Evolutionary conservation across 2,888 invertebrate genomes (phyloP).

Genomic region (Muschampia plurimacula): DNA sequence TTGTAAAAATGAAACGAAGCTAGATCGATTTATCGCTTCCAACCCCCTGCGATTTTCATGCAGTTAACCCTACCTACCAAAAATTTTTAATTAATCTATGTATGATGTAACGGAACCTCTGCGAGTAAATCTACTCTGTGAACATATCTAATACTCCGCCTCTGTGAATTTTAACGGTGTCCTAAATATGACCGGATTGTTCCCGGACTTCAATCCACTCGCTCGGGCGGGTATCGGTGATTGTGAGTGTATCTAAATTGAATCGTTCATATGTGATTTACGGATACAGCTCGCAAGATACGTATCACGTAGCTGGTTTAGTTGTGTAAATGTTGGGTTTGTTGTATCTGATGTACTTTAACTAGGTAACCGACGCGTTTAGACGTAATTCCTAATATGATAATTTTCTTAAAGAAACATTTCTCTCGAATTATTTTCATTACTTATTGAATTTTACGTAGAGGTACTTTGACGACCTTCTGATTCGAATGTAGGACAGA

Average conservation of each 20-base stretch:
- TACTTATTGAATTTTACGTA: too few species aligned
- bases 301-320: conserved; percentile 30
- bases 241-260: conserved; percentile 39
- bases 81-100: too few species aligned
- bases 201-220: conserved; percentile 50
- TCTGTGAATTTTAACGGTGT: conserved; percentile 60
- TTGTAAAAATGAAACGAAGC: too few species aligned
- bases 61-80: too few species aligned
- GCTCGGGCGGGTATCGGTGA: conserved; percentile 45
- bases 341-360: conserved; percentile 18
- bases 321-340: conserved; percentile 21
- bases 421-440: too few species aligned
- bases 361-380: not conserved
- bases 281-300: conserved; percentile 31
- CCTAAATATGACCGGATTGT: conserved; percentile 56
- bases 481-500: not conserved
- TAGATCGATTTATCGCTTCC: too few species aligned
- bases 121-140: conserved; percentile 8
- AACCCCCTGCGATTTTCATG: too few species aligned
- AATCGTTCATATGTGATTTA: conserved; percentile 40
- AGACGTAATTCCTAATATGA: too few species aligned
- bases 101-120: not conserved
- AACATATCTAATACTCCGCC: conserved; percentile 60
- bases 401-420: too few species aligned
- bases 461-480: not conserved